Base-by-base conservation (phyloP, 2,113 vertebrate genomes). In the Salminus brasiliensis region DNA sequence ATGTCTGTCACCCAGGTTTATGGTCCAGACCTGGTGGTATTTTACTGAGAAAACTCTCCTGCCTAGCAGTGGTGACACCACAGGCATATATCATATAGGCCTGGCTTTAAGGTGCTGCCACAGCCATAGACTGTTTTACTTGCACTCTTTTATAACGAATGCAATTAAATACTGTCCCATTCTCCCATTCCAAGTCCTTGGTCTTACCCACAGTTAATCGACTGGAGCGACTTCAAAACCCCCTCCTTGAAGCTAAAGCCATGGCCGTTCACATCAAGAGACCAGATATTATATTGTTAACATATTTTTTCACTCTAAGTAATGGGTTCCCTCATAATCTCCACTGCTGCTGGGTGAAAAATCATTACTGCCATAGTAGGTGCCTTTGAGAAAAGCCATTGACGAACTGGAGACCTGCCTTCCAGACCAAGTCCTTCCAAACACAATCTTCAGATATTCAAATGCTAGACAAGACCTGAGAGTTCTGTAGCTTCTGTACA, bases 1-100 rank as follows among this genome's bases (percentile, higher is more conserved):
- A 86, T 85, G 85, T 85, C 57, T 81, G 70, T 84, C 78, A 85
- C 75, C 59, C 57, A 63, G 43, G 73, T 85, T 87, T 85, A 85
- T 75, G 80, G 65, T 49, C 53, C 68, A 87, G 72, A 67, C 73
- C 65, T 74, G 80, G 60, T 76, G 69, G 74, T 85, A 80, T 85
- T 87, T 69, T 65, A 79, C 45, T 78, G 72, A 65, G 74, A 45
- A 70, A 52, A 27, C 55, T 30, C 79, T 65, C 63, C 16, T 43
- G 80, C 60, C 67, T 65, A 63, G 41, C 77, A 78, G 73, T 80
- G 59, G 79, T 30, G 7, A 84, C 70, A 81, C 79, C 83, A 65
- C 73, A 73, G 47, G 30, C 70, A 32, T 85, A 85, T 85, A 85
- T 85, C 84, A 83, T 68, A 66, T 36, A 74, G 63, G 76, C 43